These are phyloP conservation scores for Alloscopus bannaensis DNA, from an alignment of 2,888 invertebrate genomes.

Conservation along the genomic window DNA sequence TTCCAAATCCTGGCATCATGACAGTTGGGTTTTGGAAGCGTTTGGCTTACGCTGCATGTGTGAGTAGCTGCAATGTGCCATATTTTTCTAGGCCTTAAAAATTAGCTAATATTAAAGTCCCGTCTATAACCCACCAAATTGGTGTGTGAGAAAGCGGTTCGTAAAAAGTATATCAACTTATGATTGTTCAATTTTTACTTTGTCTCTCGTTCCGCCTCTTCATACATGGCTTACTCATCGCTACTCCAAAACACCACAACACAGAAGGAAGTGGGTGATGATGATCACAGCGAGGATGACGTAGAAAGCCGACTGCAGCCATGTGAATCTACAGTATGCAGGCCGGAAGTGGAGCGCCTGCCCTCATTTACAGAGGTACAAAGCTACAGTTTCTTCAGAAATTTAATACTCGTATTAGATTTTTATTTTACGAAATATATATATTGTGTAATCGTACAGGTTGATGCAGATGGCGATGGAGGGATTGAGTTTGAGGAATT, in stretches of 20 bases:
- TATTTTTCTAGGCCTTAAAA: no score
- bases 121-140: no score
- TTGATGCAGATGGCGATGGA: slow-evolving; percentile 65
- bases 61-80: slow-evolving; percentile 39
- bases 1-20: slow-evolving; percentile 36
- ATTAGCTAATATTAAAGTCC: no score
- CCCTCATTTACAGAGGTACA: slow-evolving; percentile 65
- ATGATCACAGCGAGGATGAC: slow-evolving; percentile 37
- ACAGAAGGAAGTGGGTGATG: slow-evolving; percentile 55
- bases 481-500: slow-evolving; percentile 66
- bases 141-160: no score
- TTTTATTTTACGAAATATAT: not conserved
- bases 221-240: slow-evolving; percentile 54
- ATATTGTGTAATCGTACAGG: slow-evolving; percentile 26
- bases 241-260: slow-evolving; percentile 21
- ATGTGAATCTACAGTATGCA: slow-evolving; percentile 25
- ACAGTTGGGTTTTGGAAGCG: slow-evolving; percentile 60
- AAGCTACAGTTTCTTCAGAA: not conserved
- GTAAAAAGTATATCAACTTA: slow-evolving; percentile 5
- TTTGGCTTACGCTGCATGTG: slow-evolving; percentile 51
- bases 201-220: slow-evolving; percentile 30
- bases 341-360: slow-evolving; percentile 57
- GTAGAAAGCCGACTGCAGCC: slow-evolving; percentile 44
- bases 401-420: not conserved
- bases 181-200: slow-evolving; percentile 6